Evolutionary conservation across 2,797 vertebrate genomes (phyloP).

Genomic region (Apodemus agrarius): DNA sequence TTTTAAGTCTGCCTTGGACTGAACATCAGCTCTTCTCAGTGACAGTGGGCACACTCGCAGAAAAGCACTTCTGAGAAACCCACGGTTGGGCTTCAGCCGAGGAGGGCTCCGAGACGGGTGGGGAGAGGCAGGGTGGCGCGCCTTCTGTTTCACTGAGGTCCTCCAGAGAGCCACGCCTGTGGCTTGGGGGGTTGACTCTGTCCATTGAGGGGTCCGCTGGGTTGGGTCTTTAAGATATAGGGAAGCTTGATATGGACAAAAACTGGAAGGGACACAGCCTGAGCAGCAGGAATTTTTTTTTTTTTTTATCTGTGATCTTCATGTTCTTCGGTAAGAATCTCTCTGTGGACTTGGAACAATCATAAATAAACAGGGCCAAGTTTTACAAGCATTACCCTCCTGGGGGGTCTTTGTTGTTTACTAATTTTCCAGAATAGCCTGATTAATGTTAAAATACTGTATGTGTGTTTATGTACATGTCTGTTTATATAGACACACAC

Average conservation of each 20-base stretch:
- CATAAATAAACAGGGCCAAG: background rate
- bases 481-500: background rate
- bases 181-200: background rate
- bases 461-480: background rate
- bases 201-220: background rate
- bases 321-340: background rate
- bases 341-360: background rate
- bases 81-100: background rate
- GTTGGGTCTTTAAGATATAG: background rate
- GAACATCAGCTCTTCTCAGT: background rate
- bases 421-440: constrained; percentile 44
- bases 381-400: constrained; percentile 61
- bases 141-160: background rate
- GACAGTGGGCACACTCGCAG: background rate
- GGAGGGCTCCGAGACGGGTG: background rate
- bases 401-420: constrained; percentile 10
- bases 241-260: background rate
- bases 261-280: background rate
- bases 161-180: background rate
- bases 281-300: background rate
- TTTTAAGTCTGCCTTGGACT: constrained; percentile 71
- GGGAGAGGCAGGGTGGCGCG: rapidly evolving
- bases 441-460: constrained; percentile 48
- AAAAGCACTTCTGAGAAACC: background rate
- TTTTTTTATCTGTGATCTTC: background rate